Base-by-base conservation (phyloP, 2,888 invertebrate genomes). In the Drepanosiphum platanoidis region DNA sequence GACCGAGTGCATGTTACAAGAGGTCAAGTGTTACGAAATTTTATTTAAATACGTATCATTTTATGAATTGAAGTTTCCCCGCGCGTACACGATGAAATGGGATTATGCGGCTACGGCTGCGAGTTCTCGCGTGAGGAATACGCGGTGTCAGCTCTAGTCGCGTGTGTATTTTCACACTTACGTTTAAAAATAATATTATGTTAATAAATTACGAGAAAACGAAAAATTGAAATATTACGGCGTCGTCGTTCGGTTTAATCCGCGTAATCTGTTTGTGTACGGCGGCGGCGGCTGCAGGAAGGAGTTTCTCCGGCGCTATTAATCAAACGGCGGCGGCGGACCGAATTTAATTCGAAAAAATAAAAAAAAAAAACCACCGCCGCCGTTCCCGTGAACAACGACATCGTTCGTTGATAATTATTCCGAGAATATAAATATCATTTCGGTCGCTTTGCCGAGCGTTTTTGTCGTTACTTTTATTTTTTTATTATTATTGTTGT, bases 21-120 rank as follows among this genome's bases (percentile, higher is more conserved):
- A 68, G 84, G 84, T 84, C 84, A 84, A 84, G 84, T 77, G 77
- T 83, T 70, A 81, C 61, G 71, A 82, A 72, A 72, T 82, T 61
- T 72, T 72, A 72, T 72, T 81, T 81, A 30, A 81, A 58, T n/a
- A n/a, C 27, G n/a, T 61, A 71, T 30, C 80, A 71, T 39, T 71
- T n/a, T 27, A 71, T 39, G 39, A 81, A 71, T 81, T 39, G 58
- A 58, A 71, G 36, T 13, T 36, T 58, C 22, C 32, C 18, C 71
- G 22, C 22, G 18, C 27, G 61, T 39, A n/a, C 58, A 30, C 13
- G 75, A 9, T n/a, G 13, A 64, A 77, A 77, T 9, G 39, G 39
- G 42, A 79, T 66, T 68, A 32, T n/a, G 42, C 46, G 8, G n/a
- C n/a, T n/a, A n/a, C n/a, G n/a, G n/a, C 9, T 22, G 15, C 66